Conservation (phyloP, 2,888 invertebrate genomes). For the Sclerodermus sp. region DNA sequence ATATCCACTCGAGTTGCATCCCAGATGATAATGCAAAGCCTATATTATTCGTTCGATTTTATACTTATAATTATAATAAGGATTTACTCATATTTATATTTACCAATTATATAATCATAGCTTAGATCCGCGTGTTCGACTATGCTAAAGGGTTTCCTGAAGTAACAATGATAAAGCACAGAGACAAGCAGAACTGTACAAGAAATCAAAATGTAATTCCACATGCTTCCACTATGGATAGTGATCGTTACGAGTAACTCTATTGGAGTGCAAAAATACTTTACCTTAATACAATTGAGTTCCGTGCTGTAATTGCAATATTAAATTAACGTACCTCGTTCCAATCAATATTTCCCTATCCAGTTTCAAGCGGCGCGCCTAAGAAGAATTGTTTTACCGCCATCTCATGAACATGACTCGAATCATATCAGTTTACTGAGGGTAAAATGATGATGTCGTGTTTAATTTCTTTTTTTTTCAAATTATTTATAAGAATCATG, state of each 20-base stretch:
- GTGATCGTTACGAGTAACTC: constrained; percentile 8
- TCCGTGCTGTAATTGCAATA: constrained; percentile 41
- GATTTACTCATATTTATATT: constrained; percentile 19
- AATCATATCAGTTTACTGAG: no score
- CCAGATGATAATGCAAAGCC: no score
- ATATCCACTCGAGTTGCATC: no score
- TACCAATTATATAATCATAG: constrained; percentile 52
- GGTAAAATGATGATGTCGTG: no score
- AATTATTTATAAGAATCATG: no score
- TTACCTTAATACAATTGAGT: constrained; percentile 17
- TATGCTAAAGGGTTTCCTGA: constrained; percentile 39
- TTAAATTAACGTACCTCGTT: constrained; percentile 41
- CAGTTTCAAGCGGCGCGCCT: no score
- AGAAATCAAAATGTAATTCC: constrained; percentile 44
- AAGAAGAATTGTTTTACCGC: no score
- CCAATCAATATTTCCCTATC: no score
- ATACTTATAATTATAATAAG: not conserved
- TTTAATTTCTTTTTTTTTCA: no score
- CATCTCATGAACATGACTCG: no score
- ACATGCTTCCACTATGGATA: constrained; percentile 31
- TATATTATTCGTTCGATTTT: constrained; percentile 1
- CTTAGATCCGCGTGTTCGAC: constrained; percentile 37
- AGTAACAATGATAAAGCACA: constrained; percentile 42
- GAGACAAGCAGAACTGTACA: constrained; percentile 35
- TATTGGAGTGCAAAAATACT: constrained; percentile 11